Percentiles rank a stretch among this genome's conserved stretches.
phyloP scores from a whole-genome alignment of 2,113 vertebrate species.

The Muscicapa adusta region DNA sequence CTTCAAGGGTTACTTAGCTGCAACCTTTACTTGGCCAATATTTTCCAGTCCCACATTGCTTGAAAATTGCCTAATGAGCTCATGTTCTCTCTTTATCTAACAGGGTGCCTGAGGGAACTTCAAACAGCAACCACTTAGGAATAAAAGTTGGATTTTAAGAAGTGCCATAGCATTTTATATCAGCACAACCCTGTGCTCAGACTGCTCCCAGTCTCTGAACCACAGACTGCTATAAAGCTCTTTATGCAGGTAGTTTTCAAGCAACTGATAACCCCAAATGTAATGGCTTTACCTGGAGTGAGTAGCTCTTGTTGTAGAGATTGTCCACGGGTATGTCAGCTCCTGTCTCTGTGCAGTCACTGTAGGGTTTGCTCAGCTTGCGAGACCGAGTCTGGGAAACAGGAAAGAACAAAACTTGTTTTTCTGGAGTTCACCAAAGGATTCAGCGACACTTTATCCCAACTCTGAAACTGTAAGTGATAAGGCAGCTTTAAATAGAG shows the following conservation, averaged over 20 bases:
- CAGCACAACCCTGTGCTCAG: background rate
- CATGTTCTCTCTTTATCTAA: slow-evolving; percentile 49
- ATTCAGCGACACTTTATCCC: background rate
- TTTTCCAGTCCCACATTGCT: slow-evolving; percentile 60
- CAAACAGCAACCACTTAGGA: slow-evolving; percentile 33
- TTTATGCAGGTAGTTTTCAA: background rate
- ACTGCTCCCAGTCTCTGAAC: background rate
- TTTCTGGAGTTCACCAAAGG: background rate
- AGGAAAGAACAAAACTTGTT: background rate
- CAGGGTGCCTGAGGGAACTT: slow-evolving; percentile 31
- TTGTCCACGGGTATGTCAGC: slow-evolving; percentile 69
- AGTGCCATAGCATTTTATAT: background rate
- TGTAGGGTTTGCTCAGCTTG: slow-evolving; percentile 79
- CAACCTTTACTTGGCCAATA: slow-evolving; percentile 61
- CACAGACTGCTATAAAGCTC: background rate
- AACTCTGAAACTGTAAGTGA: background rate
- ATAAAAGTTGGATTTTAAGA: background rate
- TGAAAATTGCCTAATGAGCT: slow-evolving; percentile 59
- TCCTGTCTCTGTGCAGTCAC: slow-evolving; percentile 75
- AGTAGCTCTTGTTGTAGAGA: slow-evolving; percentile 78
- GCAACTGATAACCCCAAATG: background rate
- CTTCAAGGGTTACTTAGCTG: slow-evolving; percentile 62
- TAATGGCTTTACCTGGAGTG: slow-evolving; percentile 71
- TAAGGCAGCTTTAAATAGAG: background rate
- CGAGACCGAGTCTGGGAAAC: slow-evolving; percentile 71